Percentiles rank a stretch among this genome's conserved stretches.
These are phyloP conservation scores for Apomyelois bistriatella DNA, from an alignment of 2,888 invertebrate genomes.

Conservation along the genomic window DNA sequence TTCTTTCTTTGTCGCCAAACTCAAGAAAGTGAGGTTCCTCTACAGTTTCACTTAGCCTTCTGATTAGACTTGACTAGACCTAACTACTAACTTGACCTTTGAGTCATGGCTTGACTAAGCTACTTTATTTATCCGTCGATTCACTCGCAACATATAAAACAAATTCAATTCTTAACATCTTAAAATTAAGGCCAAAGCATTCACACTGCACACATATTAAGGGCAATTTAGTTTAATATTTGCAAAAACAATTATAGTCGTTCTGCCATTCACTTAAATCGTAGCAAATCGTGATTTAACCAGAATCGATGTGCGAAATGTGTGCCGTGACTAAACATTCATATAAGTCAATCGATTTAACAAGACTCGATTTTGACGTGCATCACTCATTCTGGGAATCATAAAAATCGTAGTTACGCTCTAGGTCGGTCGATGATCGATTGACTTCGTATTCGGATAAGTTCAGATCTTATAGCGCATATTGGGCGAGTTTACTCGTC, in stretches of 20 bases:
- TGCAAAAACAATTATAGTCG: constrained; percentile 36
- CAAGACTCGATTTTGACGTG: constrained; percentile 18
- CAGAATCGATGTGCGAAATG: constrained; percentile 39
- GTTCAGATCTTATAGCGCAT: background rate
- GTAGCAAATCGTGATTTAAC: constrained; percentile 35
- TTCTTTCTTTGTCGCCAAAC: too few species aligned
- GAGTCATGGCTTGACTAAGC: too few species aligned
- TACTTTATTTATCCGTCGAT: too few species aligned
- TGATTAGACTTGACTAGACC: too few species aligned
- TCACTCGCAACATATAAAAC: too few species aligned
- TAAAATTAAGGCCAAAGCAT: constrained; percentile 16
- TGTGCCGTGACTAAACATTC: constrained; percentile 35
- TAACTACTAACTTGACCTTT: too few species aligned
- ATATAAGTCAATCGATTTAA: constrained; percentile 27
- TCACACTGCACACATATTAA: constrained; percentile 26
- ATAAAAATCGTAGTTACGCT: constrained; percentile 33
- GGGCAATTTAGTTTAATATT: constrained; percentile 28
- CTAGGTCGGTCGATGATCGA: constrained; percentile 26
- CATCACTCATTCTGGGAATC: constrained; percentile 17
- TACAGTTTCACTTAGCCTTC: too few species aligned
- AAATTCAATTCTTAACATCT: background rate
- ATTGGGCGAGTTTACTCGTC: background rate
- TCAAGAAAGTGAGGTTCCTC: too few species aligned
- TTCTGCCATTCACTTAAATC: constrained; percentile 31
- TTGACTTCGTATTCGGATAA: constrained; percentile 23